Base-by-base conservation (phyloP, 2,888 invertebrate species). In the Ectemnius continuus region DNA sequence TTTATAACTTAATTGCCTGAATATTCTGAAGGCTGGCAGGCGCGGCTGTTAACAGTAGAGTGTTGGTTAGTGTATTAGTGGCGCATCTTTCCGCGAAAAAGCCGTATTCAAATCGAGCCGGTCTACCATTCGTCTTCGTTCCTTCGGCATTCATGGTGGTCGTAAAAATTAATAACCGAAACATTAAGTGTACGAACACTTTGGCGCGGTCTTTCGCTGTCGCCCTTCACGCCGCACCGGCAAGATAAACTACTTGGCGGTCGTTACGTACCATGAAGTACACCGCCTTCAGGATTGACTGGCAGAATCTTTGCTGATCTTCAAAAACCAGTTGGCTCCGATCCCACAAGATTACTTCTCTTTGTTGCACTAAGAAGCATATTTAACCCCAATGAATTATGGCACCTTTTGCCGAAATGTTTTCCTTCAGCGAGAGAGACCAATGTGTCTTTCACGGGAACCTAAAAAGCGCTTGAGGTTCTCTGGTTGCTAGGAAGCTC, bases 151-250 rank as follows among this genome's bases (percentile, higher is more conserved):
- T 58, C 58, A 66, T 59, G 59, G 26, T 36, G 20, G 60, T 61
- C 63, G 45, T 72, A 75, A 75, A 75, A 72, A 68, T 72, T 75
- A 75, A 75, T 75, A 75, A 75, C 67, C 75, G 64, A 75, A 75
- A 72, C 64, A 57, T 61, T 59, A 46, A 28, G 57, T 65, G 48
- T 48, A 57, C 23, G 48, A 52, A 57, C 23, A 61, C 57, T 68
- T 52, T 52, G 16, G 52, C 8, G 52, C n/a, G 52, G 16, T 52
- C 16, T 16, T 16, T 14, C 13, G 52, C 52, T 36, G 48, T 23
- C 20, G 20, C 28, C 52, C 47, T 69, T 69, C 52, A 45, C 23
- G 5, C 23, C 46, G 52, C 57, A 60, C 68, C 14, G 28, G 26
- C 62, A 48, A 63, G 52, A 52, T 52, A 52, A 52, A 52, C 52